Evolutionary conservation across 2,113 vertebrate species (phyloP), one percentile per base, ranked within the genome.

Genomic region (Platichthys stellatus): DNA sequence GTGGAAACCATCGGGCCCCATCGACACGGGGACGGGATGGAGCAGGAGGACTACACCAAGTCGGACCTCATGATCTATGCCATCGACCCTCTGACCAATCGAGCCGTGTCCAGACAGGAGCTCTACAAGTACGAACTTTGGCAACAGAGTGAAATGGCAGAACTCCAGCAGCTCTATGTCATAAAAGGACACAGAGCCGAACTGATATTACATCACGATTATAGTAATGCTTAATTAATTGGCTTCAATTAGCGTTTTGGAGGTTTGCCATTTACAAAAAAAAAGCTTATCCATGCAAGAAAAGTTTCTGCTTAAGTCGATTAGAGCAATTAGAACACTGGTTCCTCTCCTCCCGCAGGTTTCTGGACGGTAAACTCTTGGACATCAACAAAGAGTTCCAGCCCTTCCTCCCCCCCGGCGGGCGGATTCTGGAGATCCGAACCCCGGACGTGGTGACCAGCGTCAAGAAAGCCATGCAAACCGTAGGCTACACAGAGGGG

Each of bases 331-430:
- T 47, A 47, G 14, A 31, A 14, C 17, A 17, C 1, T 49, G 31
- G 4, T 3, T 71, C n/a, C 40, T 82, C 4, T 76, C n/a, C 7
- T 63, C 35, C 2, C 1, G 15, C 76, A 99, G 98, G 90, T 99
- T 98, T 89, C 92, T 99, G 54, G 96, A 98, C 78, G 98, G 97
- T 60, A 99, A 99, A 81, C 94, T 99, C 28, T 94, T 99, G 21
- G 98, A 99, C 72, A 99, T 99, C 91, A 99, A 98, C 80, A 99
- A 98, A 89, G 96, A 98, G 64, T 98, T 98, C 74, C 97, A 98
- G 90, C 96, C 96, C 0, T 93, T 96, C 86, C 95, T 98, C 57
- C 97, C 98, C 21, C 96, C 96, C 72, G 98, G 98, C 1, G 97
- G 97, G 4, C 95, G 97, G 8, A 97, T 99, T 86, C 92, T 99